Evolutionary conservation across 2,113 vertebrate genomes (phyloP).

Genomic region (Synchiropus splendidus): DNA sequence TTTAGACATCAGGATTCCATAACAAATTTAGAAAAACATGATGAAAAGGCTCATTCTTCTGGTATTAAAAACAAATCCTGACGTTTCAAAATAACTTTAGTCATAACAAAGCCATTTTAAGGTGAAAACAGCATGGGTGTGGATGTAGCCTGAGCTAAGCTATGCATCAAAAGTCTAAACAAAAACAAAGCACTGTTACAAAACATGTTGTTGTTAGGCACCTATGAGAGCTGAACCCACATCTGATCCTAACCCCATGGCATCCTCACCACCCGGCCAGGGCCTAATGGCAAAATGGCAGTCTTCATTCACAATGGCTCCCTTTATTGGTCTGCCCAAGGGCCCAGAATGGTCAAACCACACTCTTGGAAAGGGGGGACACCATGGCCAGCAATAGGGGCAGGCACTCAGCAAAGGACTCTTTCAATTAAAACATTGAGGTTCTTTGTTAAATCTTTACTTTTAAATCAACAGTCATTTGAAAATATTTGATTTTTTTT

Average conservation of each 20-base stretch:
- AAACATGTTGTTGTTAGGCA: slow-evolving; percentile 76
- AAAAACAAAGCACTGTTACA: slow-evolving; percentile 66
- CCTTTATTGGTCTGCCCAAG: slow-evolving; percentile 89
- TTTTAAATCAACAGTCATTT: slow-evolving; percentile 79
- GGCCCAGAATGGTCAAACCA: slow-evolving; percentile 92
- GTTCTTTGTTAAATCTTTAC: slow-evolving; percentile 93
- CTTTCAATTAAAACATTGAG: slow-evolving; percentile 98
- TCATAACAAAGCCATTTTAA: too few species aligned
- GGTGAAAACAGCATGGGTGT: too few species aligned
- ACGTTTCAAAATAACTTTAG: too few species aligned
- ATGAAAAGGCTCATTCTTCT: too few species aligned
- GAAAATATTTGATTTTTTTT: neutral
- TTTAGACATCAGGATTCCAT: too few species aligned
- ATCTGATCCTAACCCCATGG: slow-evolving; percentile 91
- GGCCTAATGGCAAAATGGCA: slow-evolving; percentile 85
- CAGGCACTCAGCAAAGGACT: slow-evolving; percentile 93
- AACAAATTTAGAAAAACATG: too few species aligned
- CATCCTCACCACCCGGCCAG: slow-evolving; percentile 95
- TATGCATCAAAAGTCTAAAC: slow-evolving; percentile 31
- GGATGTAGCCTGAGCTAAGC: too few species aligned
- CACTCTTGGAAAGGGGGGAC: slow-evolving; percentile 94
- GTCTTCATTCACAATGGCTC: slow-evolving; percentile 93
- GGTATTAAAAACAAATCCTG: too few species aligned
- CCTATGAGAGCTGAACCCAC: slow-evolving; percentile 90
- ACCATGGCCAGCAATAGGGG: slow-evolving; percentile 95